Base-by-base conservation (phyloP, 2,113 vertebrate species). In the Triplophysa rosa region DNA sequence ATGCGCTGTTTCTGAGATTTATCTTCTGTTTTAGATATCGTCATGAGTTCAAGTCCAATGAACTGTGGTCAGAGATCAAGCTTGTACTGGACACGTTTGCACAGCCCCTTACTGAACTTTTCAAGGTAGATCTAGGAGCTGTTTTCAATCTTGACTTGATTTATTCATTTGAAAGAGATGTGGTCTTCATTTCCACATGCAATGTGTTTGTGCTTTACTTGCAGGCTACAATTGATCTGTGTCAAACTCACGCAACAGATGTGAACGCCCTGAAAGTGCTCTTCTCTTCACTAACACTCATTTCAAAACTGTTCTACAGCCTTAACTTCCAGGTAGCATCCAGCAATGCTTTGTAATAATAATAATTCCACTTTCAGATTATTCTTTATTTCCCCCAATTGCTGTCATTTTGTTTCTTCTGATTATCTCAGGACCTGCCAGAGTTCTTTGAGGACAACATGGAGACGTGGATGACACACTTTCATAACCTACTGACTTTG, bases 391-490 rank as follows among this genome's bases (percentile, higher is more conserved):
- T 21, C 1, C 10, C 11, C 2, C 10, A 12, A 2, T 45, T 58
- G 8, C 54, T 7, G 40, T 26, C 0, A 61, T n/a, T 26, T 17
- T 8, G 33, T 37, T 29, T n/a, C 86, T 14, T 73, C 42, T 86
- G 70, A 80, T 10, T 47, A 79, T 67, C 63, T 21, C 82, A 99
- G 98, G 98, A 99, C 88, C 96, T 99, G 74, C 98, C 98, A 19
- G 97, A 99, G 86, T 99, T 98, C 89, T 99, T 99, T 93, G 98
- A 99, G 89, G 98, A 99, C 90, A 98, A 99, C 89, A 99, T 99
- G 97, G 97, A 98, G 90, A 98, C 97, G 0, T 99, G 98, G 98
- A 99, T 99, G 98, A 95, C 95, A 11, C 95, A 98, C 90, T 99
- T 99, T 82, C 98, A 99, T 69, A 96, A 90, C 68, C 93, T 99